Evolutionary conservation across 2,888 invertebrate species (phyloP), one percentile per base, ranked within the genome.

Genomic region (Scaptomyza flava): DNA sequence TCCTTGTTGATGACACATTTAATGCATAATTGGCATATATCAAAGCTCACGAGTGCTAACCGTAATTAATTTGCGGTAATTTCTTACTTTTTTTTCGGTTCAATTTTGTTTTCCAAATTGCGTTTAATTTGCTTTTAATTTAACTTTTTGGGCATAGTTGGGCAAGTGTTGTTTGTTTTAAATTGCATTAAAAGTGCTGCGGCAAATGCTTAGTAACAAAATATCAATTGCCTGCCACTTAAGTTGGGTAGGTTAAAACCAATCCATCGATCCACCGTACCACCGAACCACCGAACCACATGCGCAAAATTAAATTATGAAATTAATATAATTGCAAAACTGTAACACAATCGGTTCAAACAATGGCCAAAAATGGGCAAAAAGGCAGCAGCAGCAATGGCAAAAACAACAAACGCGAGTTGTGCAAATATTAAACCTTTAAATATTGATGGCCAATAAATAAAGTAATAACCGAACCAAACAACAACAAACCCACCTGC

Each of bases 391-490:
- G 31, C 6, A 33, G 12, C 31, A 57, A 52, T 9, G 36, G 8
- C 27, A 9, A 14, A 11, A 11, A 14, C 14, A 30, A 51, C 38
- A 8, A 38, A 38, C 38, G 38, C 47, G 31, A 14, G 42, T 61
- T 27, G 41, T 48, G 62, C 61, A 73, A 74, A 77, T 67, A 86
- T 83, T 80, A 79, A 78, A 75, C 59, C 75, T 68, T 80, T 80
- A 79, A 81, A 85, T 77, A 81, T 85, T 82, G 71, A 72, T 74
- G 48, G 77, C 64, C 74, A 67, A 77, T 79, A 86, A 85, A 86
- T 74, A 80, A 77, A 80, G 74, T 65, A 72, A 82, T 62, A 67
- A 62, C 54, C 72, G 33, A 45, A 31, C 9, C 59, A 50, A 17
- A 42, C 41, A 9, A 11, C 12, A 48, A 2, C 8, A 2, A 20